Base-by-base conservation (phyloP, 2,888 invertebrate species). In the Venusia cambrica region DNA sequence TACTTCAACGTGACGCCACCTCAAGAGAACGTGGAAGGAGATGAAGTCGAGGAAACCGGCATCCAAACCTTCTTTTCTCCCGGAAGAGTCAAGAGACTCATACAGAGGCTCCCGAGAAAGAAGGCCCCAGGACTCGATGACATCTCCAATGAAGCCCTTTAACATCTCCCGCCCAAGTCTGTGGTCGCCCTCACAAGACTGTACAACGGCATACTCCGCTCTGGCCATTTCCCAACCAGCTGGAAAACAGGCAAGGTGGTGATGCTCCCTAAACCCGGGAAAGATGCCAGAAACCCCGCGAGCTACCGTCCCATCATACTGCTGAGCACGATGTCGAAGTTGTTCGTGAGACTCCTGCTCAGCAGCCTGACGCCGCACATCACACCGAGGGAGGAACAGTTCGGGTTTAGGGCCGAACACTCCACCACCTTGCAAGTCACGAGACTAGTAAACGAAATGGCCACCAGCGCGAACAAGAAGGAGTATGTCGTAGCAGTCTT, bases 371-470 rank as follows among this genome's bases (percentile, higher is more conserved):
- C 3, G 0, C 30, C 35, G 0, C 28, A 37, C 13, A 5, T 44
- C 0, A 4, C 18, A 5, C 48, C 45, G 0, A 25, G 45, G 0
- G 21, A 17, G 3, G 48, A 56, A 8, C 50, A 52, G 16, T 45
- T 36, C 15, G 51, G 51, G 2, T 55, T 54, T 19, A 25, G 54
- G 1, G 8, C 26, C 2, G 50, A 44, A 1, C 58, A 57, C 30
- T 48, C 45, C 5, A 60, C 56, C 1, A 51, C 56, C 0, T 48
- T 48, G 0, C 60, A 61, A 27, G 17, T 61, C 4, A n/a, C 51
- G 1, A 42, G 50, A 13, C 37, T 63, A 0, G 46, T 57, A 4
- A 51, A 57, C 27, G 7, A 27, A 2, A n/a, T 48, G 4, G n/a
- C 51, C 0, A 31, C 30, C 2, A 29, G 39, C 4, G 0, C 8